These are phyloP conservation scores for Pseudomyrmex pallidus DNA, from an alignment of 1,140 invertebrate genomes.

Conservation along the genomic window DNA sequence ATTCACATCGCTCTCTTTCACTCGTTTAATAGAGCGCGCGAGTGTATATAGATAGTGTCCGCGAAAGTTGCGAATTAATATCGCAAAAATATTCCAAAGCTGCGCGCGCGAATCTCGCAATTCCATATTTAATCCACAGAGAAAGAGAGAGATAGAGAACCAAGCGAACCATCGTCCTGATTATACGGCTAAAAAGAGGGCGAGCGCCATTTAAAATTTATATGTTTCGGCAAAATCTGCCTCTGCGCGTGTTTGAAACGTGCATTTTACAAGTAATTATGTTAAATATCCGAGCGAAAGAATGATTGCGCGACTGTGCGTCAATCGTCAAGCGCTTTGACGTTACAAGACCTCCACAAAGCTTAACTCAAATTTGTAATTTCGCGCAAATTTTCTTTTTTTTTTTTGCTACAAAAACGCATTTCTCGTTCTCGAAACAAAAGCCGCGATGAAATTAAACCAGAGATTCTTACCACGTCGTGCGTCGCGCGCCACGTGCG, in stretches of 20 bases:
- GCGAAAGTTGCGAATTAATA: constrained; percentile 7
- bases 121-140: constrained; percentile 22
- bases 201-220: constrained; percentile 27
- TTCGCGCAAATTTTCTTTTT: constrained; percentile 14
- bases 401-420: too few species aligned
- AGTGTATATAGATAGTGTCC: too few species aligned
- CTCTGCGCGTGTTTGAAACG: constrained; percentile 11
- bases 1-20: constrained; percentile 15
- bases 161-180: constrained; percentile 5
- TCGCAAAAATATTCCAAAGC: constrained; percentile 14
- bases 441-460: too few species aligned
- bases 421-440: too few species aligned
- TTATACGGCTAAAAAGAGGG: not conserved
- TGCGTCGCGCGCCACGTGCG: not conserved
- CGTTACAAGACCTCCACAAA: not conserved
- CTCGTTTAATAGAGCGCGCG: not conserved
- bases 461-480: too few species aligned
- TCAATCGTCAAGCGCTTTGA: not conserved
- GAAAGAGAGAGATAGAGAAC: not conserved
- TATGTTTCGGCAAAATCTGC: not conserved
- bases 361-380: not conserved
- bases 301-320: too few species aligned
- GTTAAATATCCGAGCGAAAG: not conserved
- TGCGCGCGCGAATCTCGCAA: not conserved
- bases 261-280: constrained; percentile 42